Evolutionary conservation across 2,113 vertebrate genomes (phyloP), one percentile per base, ranked within the genome.

Genomic region (Bubo bubo): DNA sequence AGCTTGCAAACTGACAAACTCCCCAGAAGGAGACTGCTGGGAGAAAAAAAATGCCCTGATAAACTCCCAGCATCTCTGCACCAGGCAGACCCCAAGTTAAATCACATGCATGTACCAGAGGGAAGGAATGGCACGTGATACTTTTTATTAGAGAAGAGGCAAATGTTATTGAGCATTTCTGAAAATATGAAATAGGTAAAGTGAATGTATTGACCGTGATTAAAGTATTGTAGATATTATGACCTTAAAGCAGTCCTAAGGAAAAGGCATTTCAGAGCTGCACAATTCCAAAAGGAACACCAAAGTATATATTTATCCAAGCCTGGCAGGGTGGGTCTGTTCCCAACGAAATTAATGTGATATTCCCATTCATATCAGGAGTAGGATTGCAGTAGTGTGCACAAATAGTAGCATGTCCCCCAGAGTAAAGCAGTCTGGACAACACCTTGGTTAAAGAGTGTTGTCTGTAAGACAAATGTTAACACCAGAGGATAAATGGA

Each of bases 1-100:
- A 95, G 70, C 79, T 63, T 94, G 86, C 79, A 96, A 96, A 86
- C 79, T 6, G 15, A 86, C 79, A 76, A 95, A 96, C 55, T 86
- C 60, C 83, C 80, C 71, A 90, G 77, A 96, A 96, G 9, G n/a
- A 79, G 74, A 91, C 64, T 59, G 80, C 66, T 82, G 76, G 64
- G 83, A 89, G 68, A 49, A 92, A 94, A 94, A 79, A 91, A 66
- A 81, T 10, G 45, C 18, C 24, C 72, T 72, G 72, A 91, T 73
- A 95, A 81, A 95, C 43, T 95, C 80, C 50, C 79, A 88, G 81
- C 71, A 73, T 62, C 67, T 76, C 62, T 43, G 35, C 32, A 85
- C n/a, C 60, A 85, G 68, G 50, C 43, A 71, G 59, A 85, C 62
- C 45, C 32, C 20, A 75, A 72, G 94, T 27, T 53, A 79, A 94